Base-by-base conservation (phyloP, 2,113 vertebrate species). In the Labrus mixtus region DNA sequence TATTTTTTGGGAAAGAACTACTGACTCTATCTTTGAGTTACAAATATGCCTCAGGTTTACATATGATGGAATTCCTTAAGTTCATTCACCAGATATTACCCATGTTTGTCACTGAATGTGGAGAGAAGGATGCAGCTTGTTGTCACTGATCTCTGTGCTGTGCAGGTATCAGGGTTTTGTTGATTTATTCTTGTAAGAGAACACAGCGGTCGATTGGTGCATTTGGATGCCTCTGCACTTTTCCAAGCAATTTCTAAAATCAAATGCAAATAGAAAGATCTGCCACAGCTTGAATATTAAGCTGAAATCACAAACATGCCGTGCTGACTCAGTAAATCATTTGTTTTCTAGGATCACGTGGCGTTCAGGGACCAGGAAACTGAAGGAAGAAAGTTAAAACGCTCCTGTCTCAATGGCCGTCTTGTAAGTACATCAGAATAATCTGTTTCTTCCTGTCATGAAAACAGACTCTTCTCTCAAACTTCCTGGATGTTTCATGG, bases 401-500 rank as follows among this genome's bases (percentile, higher is more conserved):
- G 61, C 17, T 33, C 15, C 53, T 39, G 68, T 75, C 68, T 45
- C 58, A 54, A 0, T 36, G 13, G 48, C 61, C 39, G 15, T 82
- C 57, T 62, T 79, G 78, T 82, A 65, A 84, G 84, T 86, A 79
- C 63, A 56, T 71, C 22, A 61, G 9, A 22, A 10, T 46, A 46
- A 46, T 23, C 33, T n/a, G 46, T 36, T 77, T 59, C 46, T 59
- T 57, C 10, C 9, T 33, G 19, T 51, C 16, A 19, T 57, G 4
- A 72, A 79, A 78, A 53, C 43, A 46, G 45, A 46, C 5, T 76
- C 23, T 1, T 23, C 4, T 69, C 13, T n/a, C 2, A 11, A 6
- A 13, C 12, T 45, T 65, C 48, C 1, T 19, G 3, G 62, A n/a
- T 23, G 23, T 53, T 79, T 73, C 7, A 55, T 20, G 23, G 13